Base-by-base conservation (phyloP, 37 sponge, comb jelly and placozoan genomes). In the Trichoplax adhaerens region DNA sequence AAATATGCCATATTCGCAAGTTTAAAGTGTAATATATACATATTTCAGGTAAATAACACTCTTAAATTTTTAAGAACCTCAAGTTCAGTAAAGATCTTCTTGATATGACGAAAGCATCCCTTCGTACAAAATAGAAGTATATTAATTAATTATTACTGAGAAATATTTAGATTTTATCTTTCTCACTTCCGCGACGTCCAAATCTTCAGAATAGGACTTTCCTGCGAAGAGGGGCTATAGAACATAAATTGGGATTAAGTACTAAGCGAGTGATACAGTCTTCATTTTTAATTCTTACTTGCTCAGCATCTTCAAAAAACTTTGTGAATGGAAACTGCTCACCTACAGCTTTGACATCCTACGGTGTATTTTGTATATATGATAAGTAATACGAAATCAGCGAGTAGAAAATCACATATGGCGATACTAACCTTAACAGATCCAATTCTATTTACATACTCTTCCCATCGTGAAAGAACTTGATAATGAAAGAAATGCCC, bases 401-500 rank as follows among this genome's bases (percentile, higher is more conserved):
- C 58, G 52, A 66, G 53, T 8, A 7, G 48, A 73, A 55, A 55
- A 67, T 6, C 52, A 73, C 29, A 66, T 4, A 73, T 7, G 46
- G 7, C 50, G 74, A 10, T 3, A 65, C 7, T 50, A 10, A 6
- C 29, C 29, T 29, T 29, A 29, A 29, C 29, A 29, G 29, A 29
- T 29, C 29, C 29, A 29, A 29, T 29, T 29, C 29, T 78, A 66
- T 64, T 73, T 51, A 73, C n/a, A 68, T 72, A 88, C 65, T 81
- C 65, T 62, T 69, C 71, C 78, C 78, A 77, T 71, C 71, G 54
- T 57, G 70, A 60, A 60, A 60, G 62, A 10, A 84, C 88, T 72
- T 97, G 99, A 68, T 89, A 92, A 48, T 85, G 82, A 77, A 76
- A 93, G 88, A 97, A 97, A 73, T 97, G 87, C 3, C 85, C 85